Evolutionary conservation across 92 coral and sea anemone species (phyloP).

Genomic region (Parazoanthus darwini): DNA sequence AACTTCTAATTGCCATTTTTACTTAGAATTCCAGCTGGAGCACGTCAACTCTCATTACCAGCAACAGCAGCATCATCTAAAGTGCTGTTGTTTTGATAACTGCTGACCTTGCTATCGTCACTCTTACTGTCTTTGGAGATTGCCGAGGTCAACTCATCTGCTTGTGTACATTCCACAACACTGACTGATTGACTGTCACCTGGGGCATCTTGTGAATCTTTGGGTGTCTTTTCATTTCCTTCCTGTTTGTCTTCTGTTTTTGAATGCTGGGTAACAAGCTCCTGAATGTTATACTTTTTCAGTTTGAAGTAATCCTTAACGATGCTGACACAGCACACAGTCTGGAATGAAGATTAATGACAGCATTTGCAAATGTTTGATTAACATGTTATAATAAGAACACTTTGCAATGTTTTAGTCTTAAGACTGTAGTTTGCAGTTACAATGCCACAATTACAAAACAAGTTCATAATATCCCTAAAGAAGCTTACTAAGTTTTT

Average conservation of each 20-base stretch:
- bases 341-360: constrained; percentile 51
- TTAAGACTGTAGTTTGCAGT: neutral
- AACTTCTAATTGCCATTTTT: neutral
- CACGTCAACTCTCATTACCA: neutral
- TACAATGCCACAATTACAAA: no score
- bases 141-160: neutral
- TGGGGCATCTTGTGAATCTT: neutral
- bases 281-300: constrained; percentile 89
- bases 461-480: no score
- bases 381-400: no score
- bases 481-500: no score
- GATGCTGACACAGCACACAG: constrained; percentile 83
- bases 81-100: neutral
- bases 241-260: neutral
- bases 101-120: neutral
- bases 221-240: neutral
- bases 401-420: no score
- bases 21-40: neutral
- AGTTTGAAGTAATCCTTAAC: constrained; percentile 75
- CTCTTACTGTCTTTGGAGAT: neutral
- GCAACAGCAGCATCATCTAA: neutral
- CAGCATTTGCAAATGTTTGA: neutral
- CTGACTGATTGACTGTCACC: neutral
- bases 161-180: neutral
- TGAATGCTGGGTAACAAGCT: constrained; percentile 52